Evolutionary conservation across 2,888 invertebrate genomes (phyloP), one percentile per base, ranked within the genome.

Genomic region (Hyposoter didymator): DNA sequence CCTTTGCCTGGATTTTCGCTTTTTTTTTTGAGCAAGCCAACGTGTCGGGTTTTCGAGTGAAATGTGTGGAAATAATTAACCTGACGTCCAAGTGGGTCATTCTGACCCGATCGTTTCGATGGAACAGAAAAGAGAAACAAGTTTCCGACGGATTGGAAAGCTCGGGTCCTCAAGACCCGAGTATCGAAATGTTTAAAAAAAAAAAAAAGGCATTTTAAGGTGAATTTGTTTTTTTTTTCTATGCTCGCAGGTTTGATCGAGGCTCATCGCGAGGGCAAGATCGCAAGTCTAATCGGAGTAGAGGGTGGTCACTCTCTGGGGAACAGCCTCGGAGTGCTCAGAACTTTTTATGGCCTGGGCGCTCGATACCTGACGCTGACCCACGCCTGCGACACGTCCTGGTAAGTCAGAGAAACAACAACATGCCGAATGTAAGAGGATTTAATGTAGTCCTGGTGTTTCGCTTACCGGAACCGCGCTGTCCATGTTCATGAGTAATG

Each of bases 261-360:
- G 89, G 96, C 97, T 28, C 97, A 97, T 92, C 91, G 94, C 69
- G 92, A 93, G 70, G 98, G 98, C 12, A 96, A 97, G 90, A 97
- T 99, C 88, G 98, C 97, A 59, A 98, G 98, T 88, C 95, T 98
- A 91, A 97, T 98, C 89, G 98, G 98, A 35, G 96, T 99, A 66
- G 98, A 98, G 94, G 98, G 98, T 49, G 99, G 99, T 8, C 98
- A 99, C 94, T 97, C 97, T 45, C 96, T 99, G 76, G 98, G 98
- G 88, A 98, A 97, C 92, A 98, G 98, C 72, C 94, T 99, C 89
- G 98, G 97, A 28, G 97, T 98, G 78, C 95, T 99, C 86, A 95
- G 98, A 88, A 97, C 98, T 90, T 97, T 98, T 94, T 98, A 98
- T 94, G 97, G 97, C 87, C 95, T 98, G 74, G 98, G 98, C 59